These are phyloP conservation scores for Melikaiella ostensackeni DNA, from an alignment of 2,888 invertebrate genomes.

Conservation along the genomic window DNA sequence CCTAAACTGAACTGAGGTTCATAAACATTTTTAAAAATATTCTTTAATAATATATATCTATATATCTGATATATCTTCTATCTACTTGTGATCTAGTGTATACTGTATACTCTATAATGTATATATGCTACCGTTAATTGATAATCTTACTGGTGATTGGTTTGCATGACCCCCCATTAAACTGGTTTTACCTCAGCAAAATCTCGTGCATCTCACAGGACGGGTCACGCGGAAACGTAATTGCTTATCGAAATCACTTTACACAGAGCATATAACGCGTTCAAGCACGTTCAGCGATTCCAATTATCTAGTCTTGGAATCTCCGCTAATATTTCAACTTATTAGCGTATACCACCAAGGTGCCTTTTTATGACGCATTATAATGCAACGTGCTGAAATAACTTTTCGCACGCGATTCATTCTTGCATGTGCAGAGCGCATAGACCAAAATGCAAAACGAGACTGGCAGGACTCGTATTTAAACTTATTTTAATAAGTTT, in stretches of 20 bases:
- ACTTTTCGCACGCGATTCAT: constrained; percentile 8
- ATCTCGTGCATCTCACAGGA: constrained; percentile 17
- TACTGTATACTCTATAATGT: no score
- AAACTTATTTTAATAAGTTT: constrained; percentile 24
- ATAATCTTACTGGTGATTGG: constrained; percentile 22
- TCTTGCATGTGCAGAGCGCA: neutral
- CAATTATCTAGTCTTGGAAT: constrained; percentile 28
- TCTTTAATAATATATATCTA: neutral
- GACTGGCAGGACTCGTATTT: neutral
- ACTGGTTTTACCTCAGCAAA: constrained; percentile 23
- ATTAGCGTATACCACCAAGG: constrained; percentile 15
- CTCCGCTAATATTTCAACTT: constrained; percentile 32
- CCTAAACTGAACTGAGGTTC: no score
- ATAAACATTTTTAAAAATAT: no score
- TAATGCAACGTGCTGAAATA: constrained; percentile 17
- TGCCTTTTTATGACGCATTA: constrained; percentile 4
- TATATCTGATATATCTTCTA: neutral
- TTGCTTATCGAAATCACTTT: constrained; percentile 39
- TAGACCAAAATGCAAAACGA: constrained; percentile 2
- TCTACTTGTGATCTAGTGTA: neutral
- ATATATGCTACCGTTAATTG: constrained; percentile 33
- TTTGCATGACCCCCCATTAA: constrained; percentile 21
- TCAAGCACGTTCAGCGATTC: constrained; percentile 25
- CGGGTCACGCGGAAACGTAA: constrained; percentile 37
- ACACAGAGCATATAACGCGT: constrained; percentile 32